A percentile compares a stretch with the other conserved stretches of the same genome.
Evolutionary conservation across 2,888 invertebrate species (phyloP).

Genomic region (Bembecia ichneumoniformis): DNA sequence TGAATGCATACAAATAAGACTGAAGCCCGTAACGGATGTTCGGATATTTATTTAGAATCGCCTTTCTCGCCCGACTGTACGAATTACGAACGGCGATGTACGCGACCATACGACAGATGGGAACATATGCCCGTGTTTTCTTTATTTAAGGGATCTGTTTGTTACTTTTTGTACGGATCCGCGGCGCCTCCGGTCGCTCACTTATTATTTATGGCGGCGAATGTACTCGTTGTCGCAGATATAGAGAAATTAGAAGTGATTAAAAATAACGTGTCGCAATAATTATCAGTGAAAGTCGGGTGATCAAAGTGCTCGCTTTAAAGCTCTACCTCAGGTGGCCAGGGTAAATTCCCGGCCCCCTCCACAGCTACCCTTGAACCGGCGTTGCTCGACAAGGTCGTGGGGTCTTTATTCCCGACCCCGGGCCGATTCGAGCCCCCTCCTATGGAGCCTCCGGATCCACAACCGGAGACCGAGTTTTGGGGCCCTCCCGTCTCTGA

Average conservation of each 20-base stretch:
- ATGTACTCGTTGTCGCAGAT: conserved; percentile 28
- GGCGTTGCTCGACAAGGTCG: too few species aligned
- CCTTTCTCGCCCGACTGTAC: conserved; percentile 32
- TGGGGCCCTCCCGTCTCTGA: too few species aligned
- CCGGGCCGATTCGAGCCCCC: too few species aligned
- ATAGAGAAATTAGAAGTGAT: neutral
- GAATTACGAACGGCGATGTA: conserved; percentile 14
- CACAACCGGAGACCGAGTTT: too few species aligned
- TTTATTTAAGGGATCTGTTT: conserved; percentile 71
- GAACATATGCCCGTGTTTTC: conserved; percentile 69
- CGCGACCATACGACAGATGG: conserved; percentile 47
- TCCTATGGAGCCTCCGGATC: too few species aligned
- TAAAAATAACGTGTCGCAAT: neutral
- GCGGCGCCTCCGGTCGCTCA: conserved; percentile 66
- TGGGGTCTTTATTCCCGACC: too few species aligned
- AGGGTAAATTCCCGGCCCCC: too few species aligned
- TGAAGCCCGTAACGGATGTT: conserved; percentile 7
- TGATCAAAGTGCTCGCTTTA: too few species aligned
- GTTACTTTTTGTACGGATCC: conserved; percentile 67
- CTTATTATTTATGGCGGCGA: conserved; percentile 67
- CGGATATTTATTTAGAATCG: conserved; percentile 27
- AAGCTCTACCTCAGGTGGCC: too few species aligned
- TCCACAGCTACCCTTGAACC: too few species aligned
- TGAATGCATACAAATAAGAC: neutral
- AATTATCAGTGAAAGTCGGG: too few species aligned